These are phyloP conservation scores for Arctocebus calabarensis DNA, from an alignment of 2,797 vertebrate genomes.

Conservation along the genomic window DNA sequence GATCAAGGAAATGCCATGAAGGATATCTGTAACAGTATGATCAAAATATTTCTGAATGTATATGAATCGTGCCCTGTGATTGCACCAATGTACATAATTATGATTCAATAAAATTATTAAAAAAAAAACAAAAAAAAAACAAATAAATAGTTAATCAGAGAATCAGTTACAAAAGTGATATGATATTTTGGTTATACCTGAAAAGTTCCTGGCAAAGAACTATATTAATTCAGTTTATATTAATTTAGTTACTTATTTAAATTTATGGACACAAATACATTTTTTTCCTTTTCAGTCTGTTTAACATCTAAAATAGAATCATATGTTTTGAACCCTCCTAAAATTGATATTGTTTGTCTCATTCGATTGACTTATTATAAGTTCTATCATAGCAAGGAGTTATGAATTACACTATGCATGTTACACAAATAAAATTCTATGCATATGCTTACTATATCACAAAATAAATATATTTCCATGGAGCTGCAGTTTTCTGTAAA, in stretches of 20 bases:
- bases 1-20: too few relatives aligned
- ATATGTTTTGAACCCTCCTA: neutral
- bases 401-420: neutral
- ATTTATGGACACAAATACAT: neutral
- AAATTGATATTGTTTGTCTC: neutral
- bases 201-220: neutral
- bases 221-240: neutral
- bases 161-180: neutral
- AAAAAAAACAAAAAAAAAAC: neutral
- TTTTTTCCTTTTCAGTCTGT: neutral
- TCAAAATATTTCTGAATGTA: too few relatives aligned
- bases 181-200: neutral
- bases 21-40: too few relatives aligned
- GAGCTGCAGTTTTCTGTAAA: neutral
- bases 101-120: too few relatives aligned
- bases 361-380: neutral
- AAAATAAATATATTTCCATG: neutral
- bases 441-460: neutral
- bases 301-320: constrained; percentile 11
- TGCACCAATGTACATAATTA: too few relatives aligned
- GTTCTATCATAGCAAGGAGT: neutral
- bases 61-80: too few relatives aligned
- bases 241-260: too few relatives aligned
- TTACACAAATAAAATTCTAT: neutral
- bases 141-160: neutral